Evolutionary conservation across 2,888 invertebrate species (phyloP).

Genomic region (Drosophila siamana): DNA sequence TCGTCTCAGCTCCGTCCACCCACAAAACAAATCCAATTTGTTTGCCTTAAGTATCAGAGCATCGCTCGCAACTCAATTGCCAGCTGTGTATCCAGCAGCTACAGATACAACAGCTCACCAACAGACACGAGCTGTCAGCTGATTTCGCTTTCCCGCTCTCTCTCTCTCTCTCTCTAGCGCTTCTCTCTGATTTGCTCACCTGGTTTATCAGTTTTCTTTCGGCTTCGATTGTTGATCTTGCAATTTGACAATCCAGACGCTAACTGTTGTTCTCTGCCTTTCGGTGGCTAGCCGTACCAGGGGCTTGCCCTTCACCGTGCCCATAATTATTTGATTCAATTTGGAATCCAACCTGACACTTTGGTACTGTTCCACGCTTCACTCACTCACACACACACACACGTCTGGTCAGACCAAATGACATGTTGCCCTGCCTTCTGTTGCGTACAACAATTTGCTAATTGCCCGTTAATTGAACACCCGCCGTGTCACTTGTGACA

Average conservation of each 20-base stretch:
- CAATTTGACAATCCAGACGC: slow-evolving; percentile 39
- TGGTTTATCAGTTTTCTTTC: neutral
- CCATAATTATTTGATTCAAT: slow-evolving; percentile 53
- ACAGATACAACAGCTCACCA: too few relatives aligned
- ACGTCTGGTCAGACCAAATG: slow-evolving; percentile 17
- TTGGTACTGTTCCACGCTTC: slow-evolving; percentile 34
- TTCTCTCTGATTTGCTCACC: slow-evolving; percentile 7
- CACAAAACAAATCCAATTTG: slow-evolving; percentile 28
- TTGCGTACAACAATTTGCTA: slow-evolving; percentile 36
- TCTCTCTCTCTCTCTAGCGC: slow-evolving; percentile 1
- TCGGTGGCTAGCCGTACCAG: slow-evolving; percentile 42
- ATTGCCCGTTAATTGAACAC: slow-evolving; percentile 48
- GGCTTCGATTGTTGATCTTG: slow-evolving; percentile 20
- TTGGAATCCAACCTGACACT: slow-evolving; percentile 47
- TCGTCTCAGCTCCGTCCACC: slow-evolving; percentile 2
- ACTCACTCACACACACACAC: neutral
- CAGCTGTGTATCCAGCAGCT: slow-evolving; percentile 9
- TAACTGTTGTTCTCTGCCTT: slow-evolving; percentile 35
- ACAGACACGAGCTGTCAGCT: slow-evolving; percentile 22
- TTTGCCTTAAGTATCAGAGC: slow-evolving; percentile 69
- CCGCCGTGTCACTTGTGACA: slow-evolving; percentile 16
- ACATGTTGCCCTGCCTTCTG: slow-evolving; percentile 1
- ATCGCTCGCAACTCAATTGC: slow-evolving; percentile 51
- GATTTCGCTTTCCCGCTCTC: slow-evolving; percentile 16
- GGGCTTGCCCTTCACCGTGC: slow-evolving; percentile 23